Evolutionary conservation across 2,888 invertebrate genomes (phyloP).

Genomic region (Aleiodes alternator): DNA sequence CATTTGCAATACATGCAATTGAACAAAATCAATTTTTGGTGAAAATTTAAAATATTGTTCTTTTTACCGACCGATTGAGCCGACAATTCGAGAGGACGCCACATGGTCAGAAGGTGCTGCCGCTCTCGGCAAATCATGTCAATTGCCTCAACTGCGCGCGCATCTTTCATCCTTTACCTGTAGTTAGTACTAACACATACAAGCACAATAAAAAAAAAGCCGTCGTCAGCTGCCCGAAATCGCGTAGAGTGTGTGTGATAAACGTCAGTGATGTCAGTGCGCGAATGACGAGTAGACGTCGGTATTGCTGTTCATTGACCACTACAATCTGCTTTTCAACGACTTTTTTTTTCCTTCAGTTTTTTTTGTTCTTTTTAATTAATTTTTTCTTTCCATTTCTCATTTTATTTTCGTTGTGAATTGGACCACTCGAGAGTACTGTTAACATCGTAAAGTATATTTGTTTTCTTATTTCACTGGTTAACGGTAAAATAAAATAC

Average conservation of each 20-base stretch:
- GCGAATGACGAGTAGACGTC: slow-evolving; percentile 31
- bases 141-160: neutral
- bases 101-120: too few relatives aligned
- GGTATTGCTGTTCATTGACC: slow-evolving; percentile 17
- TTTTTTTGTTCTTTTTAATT: too few relatives aligned
- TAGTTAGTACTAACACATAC: neutral
- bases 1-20: too few relatives aligned
- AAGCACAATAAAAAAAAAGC: slow-evolving; percentile 9
- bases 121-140: too few relatives aligned
- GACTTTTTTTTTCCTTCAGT: too few relatives aligned
- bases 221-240: slow-evolving; percentile 10
- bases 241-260: slow-evolving; percentile 29
- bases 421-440: neutral
- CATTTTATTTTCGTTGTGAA: neutral
- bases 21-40: too few relatives aligned
- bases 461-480: neutral
- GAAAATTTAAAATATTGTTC: too few relatives aligned
- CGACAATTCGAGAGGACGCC: too few relatives aligned
- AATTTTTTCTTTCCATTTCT: neutral
- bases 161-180: neutral
- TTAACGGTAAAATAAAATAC: slow-evolving; percentile 19
- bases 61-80: too few relatives aligned
- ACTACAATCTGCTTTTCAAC: slow-evolving; percentile 4
- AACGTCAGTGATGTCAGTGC: slow-evolving; percentile 43
- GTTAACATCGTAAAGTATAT: neutral